Evolutionary conservation across 2,888 invertebrate genomes (phyloP), one percentile per base, ranked within the genome.

Genomic region (Tetranychus piercei): DNA sequence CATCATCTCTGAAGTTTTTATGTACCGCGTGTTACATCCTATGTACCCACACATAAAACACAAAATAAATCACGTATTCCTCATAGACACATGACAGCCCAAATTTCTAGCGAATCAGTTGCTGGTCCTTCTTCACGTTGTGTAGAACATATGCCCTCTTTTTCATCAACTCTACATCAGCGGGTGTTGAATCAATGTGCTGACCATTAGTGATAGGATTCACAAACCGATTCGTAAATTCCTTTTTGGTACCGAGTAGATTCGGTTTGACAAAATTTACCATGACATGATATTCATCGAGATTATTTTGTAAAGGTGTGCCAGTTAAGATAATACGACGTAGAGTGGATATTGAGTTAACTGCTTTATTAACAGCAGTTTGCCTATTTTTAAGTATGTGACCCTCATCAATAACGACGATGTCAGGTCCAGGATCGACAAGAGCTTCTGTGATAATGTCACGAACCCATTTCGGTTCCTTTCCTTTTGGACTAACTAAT

Each of bases 161-260:
- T 83, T 95, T 93, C 92, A 99, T 93, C 71, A 92, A 82, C 78
- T 88, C 87, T n/a, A 96, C 94, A 82, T 97, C 97, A 75, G 88
- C 87, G 9, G 87, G 87, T 0, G 92, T 94, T 0, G 96, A 95
- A 84, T 99, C 94, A 0, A 90, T 91, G 82, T 91, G 92, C 83
- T 96, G 95, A 0, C 99, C 99, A 81, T 94, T 94, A 73, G 88
- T 90, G 80, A 99, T 97, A 0, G 96, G 97, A 85, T 96, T 95
- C 71, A 92, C 93, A 82, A 99, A 99, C 74, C 96, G 86, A 81
- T 95, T 95, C 78, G 87, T 84, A 82, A 96, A 99, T 84, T 99
- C 97, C 80, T 90, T 92, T 82, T 89, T 90, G 22, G 94, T 94
- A 45, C 94, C 94, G 70, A 99, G 85, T 6, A 99, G 85, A 83